Evolutionary conservation across 2,797 vertebrate genomes (phyloP).

Genomic region (Rhyacichthys aspro): DNA sequence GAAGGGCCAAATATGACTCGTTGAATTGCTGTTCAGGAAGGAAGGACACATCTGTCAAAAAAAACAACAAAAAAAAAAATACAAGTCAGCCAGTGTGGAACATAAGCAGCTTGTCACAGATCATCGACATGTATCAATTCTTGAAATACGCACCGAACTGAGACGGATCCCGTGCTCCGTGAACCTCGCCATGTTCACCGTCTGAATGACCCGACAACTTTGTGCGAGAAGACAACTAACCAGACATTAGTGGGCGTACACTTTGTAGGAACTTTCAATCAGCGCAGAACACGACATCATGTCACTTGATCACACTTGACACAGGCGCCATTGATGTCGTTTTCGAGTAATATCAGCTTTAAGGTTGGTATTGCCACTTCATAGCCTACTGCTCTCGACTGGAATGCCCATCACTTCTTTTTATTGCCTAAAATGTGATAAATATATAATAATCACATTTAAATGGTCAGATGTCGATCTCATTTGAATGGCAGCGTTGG

Average conservation of each 20-base stretch:
- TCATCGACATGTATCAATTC: background rate
- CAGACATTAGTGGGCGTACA: conserved; percentile 26
- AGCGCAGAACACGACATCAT: background rate
- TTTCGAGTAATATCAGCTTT: too few relatives aligned
- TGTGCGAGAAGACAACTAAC: background rate
- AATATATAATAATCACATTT: too few relatives aligned
- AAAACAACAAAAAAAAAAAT: background rate
- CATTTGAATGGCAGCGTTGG: background rate
- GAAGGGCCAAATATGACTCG: conserved; percentile 86
- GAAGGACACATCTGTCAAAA: conserved; percentile 81
- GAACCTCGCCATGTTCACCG: conserved; percentile 74
- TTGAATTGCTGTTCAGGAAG: conserved; percentile 85
- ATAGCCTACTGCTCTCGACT: too few relatives aligned
- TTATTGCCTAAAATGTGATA: too few relatives aligned
- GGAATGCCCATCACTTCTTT: too few relatives aligned
- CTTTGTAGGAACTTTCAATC: conserved; percentile 1
- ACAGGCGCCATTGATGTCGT: background rate
- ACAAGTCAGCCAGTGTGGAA: background rate
- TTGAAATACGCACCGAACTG: conserved; percentile 75
- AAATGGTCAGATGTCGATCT: too few relatives aligned
- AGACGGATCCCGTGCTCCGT: conserved; percentile 85
- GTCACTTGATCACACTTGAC: background rate
- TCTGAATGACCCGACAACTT: background rate
- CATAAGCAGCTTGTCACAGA: background rate
- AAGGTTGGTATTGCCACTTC: too few relatives aligned